A percentile compares a stretch with the other conserved stretches of the same genome.
These are phyloP conservation scores for Drosophila quadrilineata DNA, from an alignment of 1,140 invertebrate genomes.

Conservation along the genomic window DNA sequence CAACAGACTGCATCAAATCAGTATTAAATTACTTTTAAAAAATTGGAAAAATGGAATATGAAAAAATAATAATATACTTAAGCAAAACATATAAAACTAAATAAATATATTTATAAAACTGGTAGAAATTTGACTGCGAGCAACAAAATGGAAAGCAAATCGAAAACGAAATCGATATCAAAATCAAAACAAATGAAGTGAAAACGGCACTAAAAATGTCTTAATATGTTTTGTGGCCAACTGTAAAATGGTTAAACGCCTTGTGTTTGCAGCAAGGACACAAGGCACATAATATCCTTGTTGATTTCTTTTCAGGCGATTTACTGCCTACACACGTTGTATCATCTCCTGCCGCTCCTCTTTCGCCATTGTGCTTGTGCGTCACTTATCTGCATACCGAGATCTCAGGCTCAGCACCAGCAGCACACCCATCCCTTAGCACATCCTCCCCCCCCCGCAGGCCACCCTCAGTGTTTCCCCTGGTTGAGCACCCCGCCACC, in stretches of 20 bases:
- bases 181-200: slow-evolving; percentile 81
- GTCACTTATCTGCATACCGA: slow-evolving; percentile 56
- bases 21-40: no score
- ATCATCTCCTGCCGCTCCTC: slow-evolving; percentile 6
- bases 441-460: neutral
- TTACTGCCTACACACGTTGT: slow-evolving; percentile 72
- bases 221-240: slow-evolving; percentile 67
- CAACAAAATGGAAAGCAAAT: neutral
- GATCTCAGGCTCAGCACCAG: slow-evolving; percentile 44
- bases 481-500: neutral
- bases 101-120: no score
- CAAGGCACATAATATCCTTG: slow-evolving; percentile 69
- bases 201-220: slow-evolving; percentile 80
- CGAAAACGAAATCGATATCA: slow-evolving; percentile 19
- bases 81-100: no score
- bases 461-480: no score
- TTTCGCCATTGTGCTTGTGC: slow-evolving; percentile 60
- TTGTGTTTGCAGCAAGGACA: slow-evolving; percentile 12
- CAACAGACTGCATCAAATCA: no score
- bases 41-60: no score
- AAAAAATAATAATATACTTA: no score
- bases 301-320: slow-evolving; percentile 79
- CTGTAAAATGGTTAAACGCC: slow-evolving; percentile 53
- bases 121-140: no score
- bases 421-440: neutral